Conservation (phyloP, 2,797 vertebrate genomes). For the Numenius phaeopus region DNA sequence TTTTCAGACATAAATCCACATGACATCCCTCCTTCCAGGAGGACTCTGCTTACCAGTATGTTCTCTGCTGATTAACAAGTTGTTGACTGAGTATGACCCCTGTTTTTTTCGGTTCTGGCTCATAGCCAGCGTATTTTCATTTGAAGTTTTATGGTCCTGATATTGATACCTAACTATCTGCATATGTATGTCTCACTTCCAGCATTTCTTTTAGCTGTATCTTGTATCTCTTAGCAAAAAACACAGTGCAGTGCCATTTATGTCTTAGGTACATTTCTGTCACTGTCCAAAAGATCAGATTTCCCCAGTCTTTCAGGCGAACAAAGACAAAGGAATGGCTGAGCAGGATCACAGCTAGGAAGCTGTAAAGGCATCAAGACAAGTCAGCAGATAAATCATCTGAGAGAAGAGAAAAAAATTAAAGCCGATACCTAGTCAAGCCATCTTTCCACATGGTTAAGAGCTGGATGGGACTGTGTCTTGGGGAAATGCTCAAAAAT, state of each 20-base stretch:
- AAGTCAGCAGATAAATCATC: neutral
- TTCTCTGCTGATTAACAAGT: neutral
- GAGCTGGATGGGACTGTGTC: neutral
- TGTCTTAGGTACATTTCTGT: neutral
- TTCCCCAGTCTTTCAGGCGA: neutral
- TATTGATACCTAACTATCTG: neutral
- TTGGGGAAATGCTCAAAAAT: neutral
- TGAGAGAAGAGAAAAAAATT: neutral
- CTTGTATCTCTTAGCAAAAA: neutral
- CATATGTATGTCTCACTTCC: neutral
- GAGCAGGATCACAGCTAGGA: neutral
- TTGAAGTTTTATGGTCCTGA: neutral
- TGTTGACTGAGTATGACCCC: neutral
- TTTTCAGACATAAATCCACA: neutral
- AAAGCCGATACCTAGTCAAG: neutral
- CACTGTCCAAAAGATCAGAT: neutral
- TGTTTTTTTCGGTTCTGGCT: neutral
- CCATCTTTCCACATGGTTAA: neutral
- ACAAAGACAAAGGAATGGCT: neutral
- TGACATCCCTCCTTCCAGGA: neutral
- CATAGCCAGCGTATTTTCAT: neutral
- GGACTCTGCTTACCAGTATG: neutral
- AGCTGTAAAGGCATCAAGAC: neutral
- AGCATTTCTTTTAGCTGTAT: neutral
- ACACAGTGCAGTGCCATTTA: neutral